Conservation (phyloP, 2,113 vertebrate species). For the Mus spicilegus region DNA sequence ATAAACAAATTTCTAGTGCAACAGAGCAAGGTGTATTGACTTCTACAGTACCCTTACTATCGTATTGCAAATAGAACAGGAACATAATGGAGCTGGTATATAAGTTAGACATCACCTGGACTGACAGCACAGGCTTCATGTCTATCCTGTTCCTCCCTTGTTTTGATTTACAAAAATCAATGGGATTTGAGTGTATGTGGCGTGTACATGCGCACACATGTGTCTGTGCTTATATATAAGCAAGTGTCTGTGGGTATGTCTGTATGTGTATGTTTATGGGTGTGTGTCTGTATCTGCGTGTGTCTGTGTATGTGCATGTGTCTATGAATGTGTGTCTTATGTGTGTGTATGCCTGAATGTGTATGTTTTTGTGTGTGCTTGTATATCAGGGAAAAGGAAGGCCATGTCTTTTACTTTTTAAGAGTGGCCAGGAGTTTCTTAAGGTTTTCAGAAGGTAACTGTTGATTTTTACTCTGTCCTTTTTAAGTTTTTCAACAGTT, state of each 20-base stretch:
- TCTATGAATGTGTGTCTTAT: not conserved
- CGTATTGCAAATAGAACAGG: not conserved
- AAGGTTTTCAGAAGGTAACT: constrained; percentile 41
- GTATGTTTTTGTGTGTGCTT: not conserved
- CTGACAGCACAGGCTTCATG: not conserved
- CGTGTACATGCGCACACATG: not conserved
- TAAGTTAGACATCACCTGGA: not conserved
- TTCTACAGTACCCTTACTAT: not conserved
- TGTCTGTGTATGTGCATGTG: not conserved
- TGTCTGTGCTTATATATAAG: not conserved
- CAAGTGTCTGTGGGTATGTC: not conserved
- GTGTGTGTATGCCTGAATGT: not conserved
- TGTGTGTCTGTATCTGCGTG: not conserved
- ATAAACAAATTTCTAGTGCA: constrained; percentile 40
- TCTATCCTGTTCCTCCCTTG: not conserved
- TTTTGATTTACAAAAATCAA: constrained; percentile 30
- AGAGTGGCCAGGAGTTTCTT: constrained; percentile 12
- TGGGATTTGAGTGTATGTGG: not conserved
- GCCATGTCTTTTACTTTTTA: not conserved
- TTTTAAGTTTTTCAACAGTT: constrained; percentile 45
- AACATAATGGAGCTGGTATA: not conserved
- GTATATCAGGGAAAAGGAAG: not conserved
- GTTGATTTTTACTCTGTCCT: constrained; percentile 49
- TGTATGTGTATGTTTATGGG: not conserved
- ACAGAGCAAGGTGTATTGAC: not conserved